These are phyloP conservation scores for Sphenopsis melanotis DNA, from an alignment of 2,797 vertebrate species.

Conservation along the genomic window DNA sequence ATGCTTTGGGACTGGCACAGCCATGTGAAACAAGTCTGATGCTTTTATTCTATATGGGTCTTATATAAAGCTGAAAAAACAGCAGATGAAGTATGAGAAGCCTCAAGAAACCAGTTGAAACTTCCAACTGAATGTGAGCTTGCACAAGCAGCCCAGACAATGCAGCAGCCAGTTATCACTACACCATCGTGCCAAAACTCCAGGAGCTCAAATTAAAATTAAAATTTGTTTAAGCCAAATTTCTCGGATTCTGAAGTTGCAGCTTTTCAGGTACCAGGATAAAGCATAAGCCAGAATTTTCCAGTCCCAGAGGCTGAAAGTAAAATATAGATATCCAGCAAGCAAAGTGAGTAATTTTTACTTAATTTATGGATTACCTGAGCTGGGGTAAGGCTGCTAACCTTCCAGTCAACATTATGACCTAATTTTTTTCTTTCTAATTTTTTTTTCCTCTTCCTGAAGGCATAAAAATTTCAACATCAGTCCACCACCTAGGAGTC, in stretches of 20 bases:
- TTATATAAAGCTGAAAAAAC: constrained; percentile 13
- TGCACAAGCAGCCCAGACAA: not conserved
- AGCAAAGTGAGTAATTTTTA: not conserved
- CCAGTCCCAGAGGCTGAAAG: not conserved
- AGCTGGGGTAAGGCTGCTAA: not conserved
- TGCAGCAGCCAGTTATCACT: not conserved
- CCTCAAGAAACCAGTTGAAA: not conserved
- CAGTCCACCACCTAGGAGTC: not conserved
- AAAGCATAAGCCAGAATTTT: not conserved
- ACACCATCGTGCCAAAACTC: not conserved
- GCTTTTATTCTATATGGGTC: constrained; percentile 15
- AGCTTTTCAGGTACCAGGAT: not conserved
- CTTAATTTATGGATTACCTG: not conserved
- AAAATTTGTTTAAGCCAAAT: not conserved
- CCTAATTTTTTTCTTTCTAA: not conserved
- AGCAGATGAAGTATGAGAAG: not conserved
- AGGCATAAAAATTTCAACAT: not conserved
- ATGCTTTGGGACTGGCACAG: constrained; percentile 1
- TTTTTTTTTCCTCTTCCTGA: not conserved
- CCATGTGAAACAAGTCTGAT: not conserved
- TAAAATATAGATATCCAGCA: not conserved
- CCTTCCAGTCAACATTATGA: not conserved
- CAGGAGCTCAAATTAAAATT: not conserved
- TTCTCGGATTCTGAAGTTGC: not conserved
- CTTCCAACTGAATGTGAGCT: not conserved